Conservation (phyloP, 2,113 vertebrate genomes). For the Peromyscus leucopus region DNA sequence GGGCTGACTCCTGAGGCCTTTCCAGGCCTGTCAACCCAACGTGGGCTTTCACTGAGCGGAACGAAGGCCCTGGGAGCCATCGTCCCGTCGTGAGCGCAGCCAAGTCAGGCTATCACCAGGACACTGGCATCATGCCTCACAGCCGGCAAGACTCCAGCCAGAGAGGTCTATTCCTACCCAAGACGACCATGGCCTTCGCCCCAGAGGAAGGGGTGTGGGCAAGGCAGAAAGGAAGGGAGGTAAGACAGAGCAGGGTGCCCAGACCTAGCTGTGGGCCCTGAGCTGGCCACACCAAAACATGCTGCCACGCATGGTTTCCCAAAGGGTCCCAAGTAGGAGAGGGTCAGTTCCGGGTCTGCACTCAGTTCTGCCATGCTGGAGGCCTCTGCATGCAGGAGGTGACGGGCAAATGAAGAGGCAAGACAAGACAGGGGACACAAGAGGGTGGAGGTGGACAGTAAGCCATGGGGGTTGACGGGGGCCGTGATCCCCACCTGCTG, state of each 20-base stretch:
- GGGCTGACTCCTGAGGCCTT: not conserved
- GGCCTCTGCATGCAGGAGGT: not conserved
- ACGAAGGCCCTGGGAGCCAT: not conserved
- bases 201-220: not conserved
- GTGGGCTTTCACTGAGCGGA: not conserved
- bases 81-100: not conserved
- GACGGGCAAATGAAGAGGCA: not conserved
- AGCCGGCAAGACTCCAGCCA: not conserved
- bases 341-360: not conserved
- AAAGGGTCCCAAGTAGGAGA: not conserved
- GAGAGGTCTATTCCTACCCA: not conserved
- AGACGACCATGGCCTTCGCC: not conserved
- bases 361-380: not conserved
- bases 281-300: not conserved
- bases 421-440: not conserved
- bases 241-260: too few relatives aligned
- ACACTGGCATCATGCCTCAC: not conserved
- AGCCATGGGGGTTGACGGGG: accelerated
- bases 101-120: not conserved
- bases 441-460: accelerated
- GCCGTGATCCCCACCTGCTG: accelerated
- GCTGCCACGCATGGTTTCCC: not conserved
- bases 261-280: not conserved
- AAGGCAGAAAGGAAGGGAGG: not conserved
- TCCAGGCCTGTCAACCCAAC: not conserved